A percentile compares a stretch with the other conserved stretches of the same genome.
Evolutionary conservation across 2,113 vertebrate species (phyloP).

Genomic region (Macroglossus sobrinus): DNA sequence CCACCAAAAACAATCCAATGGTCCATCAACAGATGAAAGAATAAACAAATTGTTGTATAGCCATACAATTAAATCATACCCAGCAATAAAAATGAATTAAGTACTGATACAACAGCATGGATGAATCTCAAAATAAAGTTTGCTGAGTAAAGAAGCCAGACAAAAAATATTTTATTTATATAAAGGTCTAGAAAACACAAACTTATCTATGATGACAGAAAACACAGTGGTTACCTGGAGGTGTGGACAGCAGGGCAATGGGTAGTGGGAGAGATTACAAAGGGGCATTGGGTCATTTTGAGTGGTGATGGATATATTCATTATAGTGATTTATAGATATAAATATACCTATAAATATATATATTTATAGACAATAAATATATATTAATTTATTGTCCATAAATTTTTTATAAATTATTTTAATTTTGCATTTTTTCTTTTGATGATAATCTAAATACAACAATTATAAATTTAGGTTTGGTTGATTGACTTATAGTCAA

Average conservation of each 20-base stretch:
- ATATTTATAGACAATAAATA: too few species aligned
- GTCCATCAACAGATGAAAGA: neutral
- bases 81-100: neutral
- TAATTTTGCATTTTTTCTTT: slow-evolving; percentile 40
- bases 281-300: neutral
- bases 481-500: slow-evolving; percentile 12
- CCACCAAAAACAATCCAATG: neutral
- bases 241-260: neutral
- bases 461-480: slow-evolving; percentile 27
- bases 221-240: neutral
- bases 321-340: neutral
- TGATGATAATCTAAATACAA: slow-evolving; percentile 17
- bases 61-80: neutral
- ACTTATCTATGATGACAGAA: slow-evolving; percentile 12
- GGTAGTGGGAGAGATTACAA: neutral
- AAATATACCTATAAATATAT: too few species aligned
- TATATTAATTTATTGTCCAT: too few species aligned
- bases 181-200: slow-evolving; percentile 4
- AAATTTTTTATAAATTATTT: neutral
- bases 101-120: neutral
- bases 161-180: neutral
- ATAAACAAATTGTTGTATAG: neutral
- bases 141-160: neutral
- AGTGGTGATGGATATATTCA: neutral
- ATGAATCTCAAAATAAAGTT: slow-evolving; percentile 2